Base-by-base conservation (phyloP, 2,888 invertebrate species). In the Agonopterix alstromeriana region DNA sequence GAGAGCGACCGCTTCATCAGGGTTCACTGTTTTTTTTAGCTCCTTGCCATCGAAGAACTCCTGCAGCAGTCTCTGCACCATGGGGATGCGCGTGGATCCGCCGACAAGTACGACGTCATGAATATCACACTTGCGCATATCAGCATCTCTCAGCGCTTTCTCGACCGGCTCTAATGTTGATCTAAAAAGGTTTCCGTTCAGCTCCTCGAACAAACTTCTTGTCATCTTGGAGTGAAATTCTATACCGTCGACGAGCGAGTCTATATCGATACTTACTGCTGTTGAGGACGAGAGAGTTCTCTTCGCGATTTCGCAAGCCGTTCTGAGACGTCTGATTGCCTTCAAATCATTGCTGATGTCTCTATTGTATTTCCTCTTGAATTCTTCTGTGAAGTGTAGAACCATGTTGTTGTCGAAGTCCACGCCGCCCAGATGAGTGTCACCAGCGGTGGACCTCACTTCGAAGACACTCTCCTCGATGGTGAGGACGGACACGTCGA, bases 21-120 rank as follows among this genome's bases (percentile, higher is more conserved):
- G 82, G 35, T 85, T 83, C 0, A 80, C 53, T 8, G 72, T 72
- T 0, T 64, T 63, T 0, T 67, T 68, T 14, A 82, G 53, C 2
- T 58, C 53, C 11, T 57, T 65, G 0, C 69, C 72, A 10, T 62
- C 58, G 44, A 84, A 83, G 52, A 66, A 76, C 35, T 78, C 70
- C 27, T 52, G 57, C 8, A 85, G 50, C 53, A 82, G 54, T 38
- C 52, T 59, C 35, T 66, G 67, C 27, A 84, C 70, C 53, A 74
- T 81, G 48, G 83, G 83, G 57, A 83, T 80, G 38, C 81, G 74
- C 0, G 82, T 78, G 53, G 80, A 76, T 0, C 84, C 84, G 5
- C 84, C 84, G 0, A 83, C 68, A 10, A 83, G 53, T 14, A 85
- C 58, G 0, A 85, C 58, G 10, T 77, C 67, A 10, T 73, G 48